These are phyloP conservation scores for Eidolon helvum DNA, from an alignment of 2,113 vertebrate genomes.

Conservation along the genomic window DNA sequence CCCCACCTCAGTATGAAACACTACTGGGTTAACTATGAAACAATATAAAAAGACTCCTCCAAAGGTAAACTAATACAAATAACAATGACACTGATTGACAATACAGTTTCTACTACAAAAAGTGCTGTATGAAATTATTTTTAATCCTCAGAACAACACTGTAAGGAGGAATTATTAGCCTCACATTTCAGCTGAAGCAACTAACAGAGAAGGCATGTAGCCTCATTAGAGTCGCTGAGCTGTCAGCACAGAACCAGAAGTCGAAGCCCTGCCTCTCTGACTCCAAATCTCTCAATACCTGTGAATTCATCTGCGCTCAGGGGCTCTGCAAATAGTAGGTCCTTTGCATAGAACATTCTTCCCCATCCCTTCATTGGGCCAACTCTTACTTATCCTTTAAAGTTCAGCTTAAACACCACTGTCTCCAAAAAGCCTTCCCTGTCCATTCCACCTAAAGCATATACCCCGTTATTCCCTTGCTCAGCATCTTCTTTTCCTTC, in stretches of 20 bases:
- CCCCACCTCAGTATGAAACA: background rate
- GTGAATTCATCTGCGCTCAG: background rate
- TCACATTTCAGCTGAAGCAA: background rate
- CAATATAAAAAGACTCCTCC: background rate
- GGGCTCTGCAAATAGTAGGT: background rate
- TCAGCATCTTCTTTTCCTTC: background rate
- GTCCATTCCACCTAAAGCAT: background rate
- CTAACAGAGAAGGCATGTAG: background rate
- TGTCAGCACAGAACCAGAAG: background rate
- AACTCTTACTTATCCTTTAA: background rate
- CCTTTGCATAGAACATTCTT: background rate
- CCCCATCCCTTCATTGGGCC: background rate
- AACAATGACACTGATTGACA: fast-evolving
- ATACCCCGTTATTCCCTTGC: background rate
- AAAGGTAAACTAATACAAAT: background rate
- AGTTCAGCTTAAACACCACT: background rate
- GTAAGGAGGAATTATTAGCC: background rate
- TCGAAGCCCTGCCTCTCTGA: background rate
- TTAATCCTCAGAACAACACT: background rate
- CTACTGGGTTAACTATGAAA: background rate
- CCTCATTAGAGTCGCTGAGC: background rate
- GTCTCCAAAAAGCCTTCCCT: background rate
- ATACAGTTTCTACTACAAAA: too few relatives aligned
- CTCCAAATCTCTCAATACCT: background rate
- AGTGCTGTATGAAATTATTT: background rate